Evolutionary conservation across 2,113 vertebrate species (phyloP), one percentile per base, ranked within the genome.

Genomic region (Esox niger): DNA sequence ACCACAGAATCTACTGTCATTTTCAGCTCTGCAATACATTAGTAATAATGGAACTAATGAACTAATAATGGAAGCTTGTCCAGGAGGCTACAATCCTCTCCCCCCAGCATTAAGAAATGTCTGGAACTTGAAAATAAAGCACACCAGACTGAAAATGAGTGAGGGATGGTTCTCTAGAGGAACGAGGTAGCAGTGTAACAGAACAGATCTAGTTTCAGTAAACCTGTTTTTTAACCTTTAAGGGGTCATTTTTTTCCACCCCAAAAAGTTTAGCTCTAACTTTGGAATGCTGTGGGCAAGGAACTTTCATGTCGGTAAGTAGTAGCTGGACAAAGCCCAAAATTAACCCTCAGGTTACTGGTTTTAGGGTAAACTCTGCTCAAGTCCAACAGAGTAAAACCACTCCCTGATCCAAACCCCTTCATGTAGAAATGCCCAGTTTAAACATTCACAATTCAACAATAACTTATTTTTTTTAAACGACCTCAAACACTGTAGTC

Each of bases 161-260:
- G 27, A 27, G 26, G 15, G 27, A 21, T 52, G n/a, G 47, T 52
- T 52, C 0, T 7, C 21, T 4, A 82, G 86, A 87, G 88, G 91
- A 93, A 79, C 93, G 93, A 95, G 94, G 94, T 95, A 95, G 93
- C 89, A 92, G 93, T 86, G 88, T 87, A 87, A 86, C 68, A 70
- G 76, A 87, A 86, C 68, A 70, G 76, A 79, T 64, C 91, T 77
- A 80, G n/a, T 83, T 84, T 84, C 71, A 80, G 78, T 35, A 31
- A 70, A 71, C 85, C 80, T 21, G 71, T 61, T 82, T 73, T 73
- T 70, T 76, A 27, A 66, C n/a, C n/a, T n/a, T n/a, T n/a, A n/a
- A n/a, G n/a, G n/a, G n/a, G n/a, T n/a, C n/a, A n/a, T n/a, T n/a
- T n/a, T n/a, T n/a, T n/a, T n/a, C n/a, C n/a, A n/a, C n/a, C n/a